A percentile compares a stretch with the other conserved stretches of the same genome.
Conservation (phyloP, 2,888 invertebrate genomes). For the Cephalotes varians region DNA sequence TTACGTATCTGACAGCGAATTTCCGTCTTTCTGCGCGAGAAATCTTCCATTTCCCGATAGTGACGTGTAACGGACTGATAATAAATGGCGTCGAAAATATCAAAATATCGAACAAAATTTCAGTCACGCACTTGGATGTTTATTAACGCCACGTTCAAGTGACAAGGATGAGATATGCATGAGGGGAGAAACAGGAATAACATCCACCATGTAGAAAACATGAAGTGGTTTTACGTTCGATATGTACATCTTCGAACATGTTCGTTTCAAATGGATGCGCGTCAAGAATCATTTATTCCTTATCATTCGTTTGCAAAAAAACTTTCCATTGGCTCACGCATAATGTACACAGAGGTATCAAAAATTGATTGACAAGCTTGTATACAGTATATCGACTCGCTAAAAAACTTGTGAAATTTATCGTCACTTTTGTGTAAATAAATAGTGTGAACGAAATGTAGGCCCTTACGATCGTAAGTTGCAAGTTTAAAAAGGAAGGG, state of each 20-base stretch:
- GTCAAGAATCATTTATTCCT: background rate
- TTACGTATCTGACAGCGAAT: conserved; percentile 15
- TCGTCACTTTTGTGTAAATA: background rate
- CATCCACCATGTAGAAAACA: background rate
- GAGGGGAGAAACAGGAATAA: background rate
- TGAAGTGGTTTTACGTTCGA: background rate
- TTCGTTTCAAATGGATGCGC: background rate
- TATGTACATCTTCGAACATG: background rate
- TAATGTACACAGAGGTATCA: background rate
- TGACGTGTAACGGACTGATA: background rate
- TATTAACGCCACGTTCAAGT: conserved; percentile 35
- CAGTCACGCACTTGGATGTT: conserved; percentile 10
- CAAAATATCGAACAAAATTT: conserved; percentile 31
- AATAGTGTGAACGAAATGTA: background rate
- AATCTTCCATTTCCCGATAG: conserved; percentile 39
- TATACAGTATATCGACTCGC: background rate
- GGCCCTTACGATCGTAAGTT: background rate
- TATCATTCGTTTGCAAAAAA: background rate
- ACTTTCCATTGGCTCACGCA: background rate
- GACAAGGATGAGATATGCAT: conserved; percentile 17
- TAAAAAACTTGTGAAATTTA: background rate
- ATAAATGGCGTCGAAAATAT: background rate
- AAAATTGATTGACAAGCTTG: background rate
- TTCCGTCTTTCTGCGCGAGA: conserved; percentile 25
- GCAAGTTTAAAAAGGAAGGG: background rate